Evolutionary conservation across 1,140 invertebrate genomes (phyloP).

Genomic region (Penaeus vannamei): DNA sequence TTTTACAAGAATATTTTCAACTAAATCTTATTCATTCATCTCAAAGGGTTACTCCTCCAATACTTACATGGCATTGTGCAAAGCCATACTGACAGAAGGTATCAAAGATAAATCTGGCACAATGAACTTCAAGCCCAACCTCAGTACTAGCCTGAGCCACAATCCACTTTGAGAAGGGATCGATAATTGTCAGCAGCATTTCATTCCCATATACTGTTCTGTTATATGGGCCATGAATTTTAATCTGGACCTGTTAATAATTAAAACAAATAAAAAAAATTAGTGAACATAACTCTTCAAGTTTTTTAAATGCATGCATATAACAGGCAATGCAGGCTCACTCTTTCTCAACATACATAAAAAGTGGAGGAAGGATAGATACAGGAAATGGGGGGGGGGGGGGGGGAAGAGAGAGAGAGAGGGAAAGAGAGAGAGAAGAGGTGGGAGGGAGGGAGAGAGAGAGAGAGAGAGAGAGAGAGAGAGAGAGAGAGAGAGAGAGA

Average conservation of each 20-base stretch:
- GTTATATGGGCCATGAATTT: constrained; percentile 69
- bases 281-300: neutral
- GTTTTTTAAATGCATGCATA: too few species aligned
- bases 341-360: too few species aligned
- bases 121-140: constrained; percentile 55
- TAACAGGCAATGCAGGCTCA: too few species aligned
- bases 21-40: neutral
- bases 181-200: constrained; percentile 69
- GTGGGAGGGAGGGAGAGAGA: too few species aligned
- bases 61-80: constrained; percentile 69
- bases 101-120: constrained; percentile 69
- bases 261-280: constrained; percentile 35
- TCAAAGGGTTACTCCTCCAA: too few species aligned
- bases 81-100: constrained; percentile 70
- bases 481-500: too few species aligned
- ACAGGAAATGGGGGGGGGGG: too few species aligned
- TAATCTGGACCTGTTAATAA: constrained; percentile 69
- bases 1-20: neutral
- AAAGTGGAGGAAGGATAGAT: too few species aligned
- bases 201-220: constrained; percentile 68
- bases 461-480: too few species aligned
- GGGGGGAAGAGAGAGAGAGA: too few species aligned
- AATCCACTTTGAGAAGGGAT: constrained; percentile 71
- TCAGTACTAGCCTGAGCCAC: constrained; percentile 66
- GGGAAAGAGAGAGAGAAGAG: too few species aligned